Evolutionary conservation across 2,888 invertebrate species (phyloP).

Genomic region (Sinodicranocentrus sp.): DNA sequence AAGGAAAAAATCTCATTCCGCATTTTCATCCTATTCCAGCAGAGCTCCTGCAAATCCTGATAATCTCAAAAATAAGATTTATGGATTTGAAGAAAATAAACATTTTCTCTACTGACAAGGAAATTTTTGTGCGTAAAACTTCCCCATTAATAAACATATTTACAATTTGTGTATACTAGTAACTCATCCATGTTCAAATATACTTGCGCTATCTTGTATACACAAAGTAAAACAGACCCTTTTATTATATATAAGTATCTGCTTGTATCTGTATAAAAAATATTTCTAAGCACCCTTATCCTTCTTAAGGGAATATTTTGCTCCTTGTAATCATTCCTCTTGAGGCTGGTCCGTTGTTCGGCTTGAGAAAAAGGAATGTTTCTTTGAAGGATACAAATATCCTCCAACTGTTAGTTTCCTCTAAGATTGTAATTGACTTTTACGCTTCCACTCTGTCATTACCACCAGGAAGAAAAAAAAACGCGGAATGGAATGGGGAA

Average conservation of each 20-base stretch:
- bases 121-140: slow-evolving; percentile 8
- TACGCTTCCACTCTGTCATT: not conserved
- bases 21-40: no score
- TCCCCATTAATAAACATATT: slow-evolving; percentile 55
- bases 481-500: not conserved
- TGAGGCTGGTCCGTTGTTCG: no score
- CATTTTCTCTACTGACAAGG: no score
- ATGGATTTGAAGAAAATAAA: slow-evolving; percentile 75
- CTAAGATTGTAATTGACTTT: no score
- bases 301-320: no score
- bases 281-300: no score
- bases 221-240: slow-evolving; percentile 31
- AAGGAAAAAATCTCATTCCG: no score
- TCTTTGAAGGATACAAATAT: no score
- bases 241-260: not conserved
- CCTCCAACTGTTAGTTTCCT: no score
- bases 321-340: no score
- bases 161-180: slow-evolving; percentile 7
- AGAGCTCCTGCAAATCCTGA: not conserved
- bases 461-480: not conserved
- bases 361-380: no score
- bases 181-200: slow-evolving; percentile 19
- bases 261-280: no score
- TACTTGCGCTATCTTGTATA: slow-evolving; percentile 19
- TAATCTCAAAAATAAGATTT: slow-evolving; percentile 73